Conservation (phyloP, 2,797 vertebrate genomes). For the Mastacembelus armatus region DNA sequence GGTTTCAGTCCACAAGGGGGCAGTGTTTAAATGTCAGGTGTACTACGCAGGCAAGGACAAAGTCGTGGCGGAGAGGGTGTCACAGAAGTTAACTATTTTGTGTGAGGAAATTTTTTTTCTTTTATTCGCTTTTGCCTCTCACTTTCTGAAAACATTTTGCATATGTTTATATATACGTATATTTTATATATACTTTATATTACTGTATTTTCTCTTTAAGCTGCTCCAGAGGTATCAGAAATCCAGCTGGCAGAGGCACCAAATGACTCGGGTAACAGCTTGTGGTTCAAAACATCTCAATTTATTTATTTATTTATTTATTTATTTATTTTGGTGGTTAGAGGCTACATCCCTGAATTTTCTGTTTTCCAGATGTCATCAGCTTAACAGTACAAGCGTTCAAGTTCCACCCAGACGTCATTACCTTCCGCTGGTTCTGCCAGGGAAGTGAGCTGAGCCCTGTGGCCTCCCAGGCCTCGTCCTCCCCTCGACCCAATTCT, state of each 20-base stretch:
- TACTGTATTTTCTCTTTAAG: slow-evolving; percentile 70
- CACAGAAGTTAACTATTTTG: slow-evolving; percentile 82
- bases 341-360: not conserved
- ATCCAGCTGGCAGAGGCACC: slow-evolving; percentile 81
- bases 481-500: slow-evolving; percentile 81
- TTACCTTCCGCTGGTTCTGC: slow-evolving; percentile 89
- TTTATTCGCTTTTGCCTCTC: not conserved
- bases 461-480: slow-evolving; percentile 79
- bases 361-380: slow-evolving; percentile 73
- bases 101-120: slow-evolving; percentile 69
- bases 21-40: slow-evolving; percentile 85
- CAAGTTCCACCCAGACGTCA: slow-evolving; percentile 85
- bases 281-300: not conserved
- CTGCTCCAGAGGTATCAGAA: slow-evolving; percentile 83
- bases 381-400: slow-evolving; percentile 78
- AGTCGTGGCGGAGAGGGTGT: slow-evolving; percentile 82
- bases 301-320: no score
- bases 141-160: not conserved
- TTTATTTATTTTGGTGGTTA: no score
- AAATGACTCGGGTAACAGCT: slow-evolving; percentile 70
- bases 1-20: slow-evolving; percentile 82
- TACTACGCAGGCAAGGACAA: slow-evolving; percentile 85
- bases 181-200: no score
- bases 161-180: no score
- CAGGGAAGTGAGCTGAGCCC: slow-evolving; percentile 85